Base-by-base conservation (phyloP, 2,113 vertebrate species). In the Hypocryptadius cinnamomeus region DNA sequence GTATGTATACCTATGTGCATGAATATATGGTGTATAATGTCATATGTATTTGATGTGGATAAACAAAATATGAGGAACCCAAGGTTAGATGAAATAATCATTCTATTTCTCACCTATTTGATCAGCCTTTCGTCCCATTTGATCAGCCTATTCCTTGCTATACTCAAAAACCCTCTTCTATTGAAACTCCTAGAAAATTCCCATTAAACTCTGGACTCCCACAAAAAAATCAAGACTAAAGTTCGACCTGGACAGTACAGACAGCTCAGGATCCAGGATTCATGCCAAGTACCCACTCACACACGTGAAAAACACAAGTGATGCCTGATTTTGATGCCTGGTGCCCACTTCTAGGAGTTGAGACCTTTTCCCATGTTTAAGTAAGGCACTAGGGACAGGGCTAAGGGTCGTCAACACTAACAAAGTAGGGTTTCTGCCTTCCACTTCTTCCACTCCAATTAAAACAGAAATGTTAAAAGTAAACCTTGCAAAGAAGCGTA, bases 401-500 rank as follows among this genome's bases (percentile, higher is more conserved):
- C 37, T 40, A 54, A 23, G 27, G 15, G 25, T 56, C 28, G 18
- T 25, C 33, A 88, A 21, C 33, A 64, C 21, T 20, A 59, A 45
- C 44, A 47, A 72, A 10, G 15, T 33, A 23, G 24, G 3, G 68
- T 88, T 76, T 30, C 37, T 94, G 54, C 64, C 54, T 80, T 73
- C n/a, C 22, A 35, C 12, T 60, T 35, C 17, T 72, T 57, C 25
- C 68, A 56, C 44, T 70, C 57, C 20, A 87, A 72, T 65, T 35
- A 40, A 82, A 89, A 39, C 4, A 69, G 37, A 86, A 76, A 79
- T 5, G 8, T 78, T 87, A 61, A 76, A 92, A 84, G 77, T 79
- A 92, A 93, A 99, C 99, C 99, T 97, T 98, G 96, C 94, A 99
- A 98, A 8, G 98, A 98, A 33, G 74, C 64, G 80, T 98, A 98